Evolutionary conservation across 2,113 vertebrate species (phyloP), one percentile per base, ranked within the genome.

Genomic region (Heterotilapia buettikoferi): DNA sequence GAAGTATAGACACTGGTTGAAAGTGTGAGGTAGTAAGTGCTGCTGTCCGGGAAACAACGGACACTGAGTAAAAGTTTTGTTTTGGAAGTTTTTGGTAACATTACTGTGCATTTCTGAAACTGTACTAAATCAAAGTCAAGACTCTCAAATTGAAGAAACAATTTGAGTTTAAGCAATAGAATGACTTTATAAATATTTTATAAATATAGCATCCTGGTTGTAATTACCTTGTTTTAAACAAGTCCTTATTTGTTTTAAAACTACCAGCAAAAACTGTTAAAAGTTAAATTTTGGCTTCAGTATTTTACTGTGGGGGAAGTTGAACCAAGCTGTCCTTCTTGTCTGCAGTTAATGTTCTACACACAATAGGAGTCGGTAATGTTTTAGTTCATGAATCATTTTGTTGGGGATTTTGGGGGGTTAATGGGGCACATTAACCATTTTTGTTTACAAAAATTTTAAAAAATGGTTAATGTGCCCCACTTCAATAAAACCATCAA

Each of bases 281-380:
- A 24, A 71, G 5, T 71, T 16, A 5, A 16, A 43, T 9, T 71
- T 43, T 71, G n/a, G 12, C 38, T 24, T 71, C n/a, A 24, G 3
- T 24, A 43, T 71, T 71, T 71, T 24, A 14, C 5, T 43, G 7
- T 43, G 7, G 38, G 66, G 38, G 2, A 9, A 43, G 38, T 43
- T 24, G 1, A 16, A 24, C n/a, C 13, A 71, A 43, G 66, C 7
- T 16, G 13, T 43, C n/a, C 5, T 19, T 36, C 16, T 68, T 24
- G 5, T 43, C 12, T 43, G 8, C 36, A 24, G n/a, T 71, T 24
- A 24, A 6, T 71, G 36, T 43, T 24, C 38, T 45, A 18, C 40
- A 26, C 21, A 26, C 13, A 73, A 45, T 5, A 45, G 7, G 21
- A 73, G 21, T 24, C 1, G 0, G 9, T 57, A 54, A 40, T 40